Percentiles rank a stretch among this genome's conserved stretches.
Conservation (phyloP, 2,888 invertebrate species). For the Netelia melanura region DNA sequence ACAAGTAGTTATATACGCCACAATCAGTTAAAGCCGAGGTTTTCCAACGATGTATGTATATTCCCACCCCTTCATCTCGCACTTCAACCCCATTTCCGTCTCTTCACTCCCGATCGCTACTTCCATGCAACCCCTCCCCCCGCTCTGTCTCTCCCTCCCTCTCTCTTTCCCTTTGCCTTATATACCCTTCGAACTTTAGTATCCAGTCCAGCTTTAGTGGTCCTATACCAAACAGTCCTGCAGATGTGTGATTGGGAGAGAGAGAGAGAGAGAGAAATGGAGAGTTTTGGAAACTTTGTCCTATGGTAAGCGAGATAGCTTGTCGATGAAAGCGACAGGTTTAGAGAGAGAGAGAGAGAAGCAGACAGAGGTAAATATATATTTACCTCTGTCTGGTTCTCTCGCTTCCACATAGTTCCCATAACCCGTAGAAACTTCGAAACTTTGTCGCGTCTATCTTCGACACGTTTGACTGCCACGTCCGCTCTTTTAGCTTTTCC, state of each 20-base stretch:
- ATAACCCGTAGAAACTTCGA: conserved; percentile 28
- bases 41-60: conserved; percentile 8
- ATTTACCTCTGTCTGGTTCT: neutral
- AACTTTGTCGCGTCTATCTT: conserved; percentile 61
- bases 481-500: conserved; percentile 32
- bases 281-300: conserved; percentile 55
- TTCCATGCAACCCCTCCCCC: neutral
- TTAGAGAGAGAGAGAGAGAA: neutral
- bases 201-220: conserved; percentile 36
- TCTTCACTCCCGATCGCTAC: conserved; percentile 20
- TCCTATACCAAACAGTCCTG: conserved; percentile 49
- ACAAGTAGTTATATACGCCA: conserved; percentile 37
- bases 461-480: conserved; percentile 51
- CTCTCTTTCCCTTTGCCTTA: conserved; percentile 5
- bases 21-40: conserved; percentile 42
- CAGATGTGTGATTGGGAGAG: neutral
- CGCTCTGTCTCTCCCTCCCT: neutral
- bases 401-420: conserved; percentile 11
- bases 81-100: conserved; percentile 25
- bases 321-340: conserved; percentile 61
- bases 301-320: conserved; percentile 44
- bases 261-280: neutral
- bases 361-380: no score
- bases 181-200: conserved; percentile 5
- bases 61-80: conserved; percentile 19